Conservation (phyloP, 2,888 invertebrate genomes). For the Didymodactylos carnosus region DNA sequence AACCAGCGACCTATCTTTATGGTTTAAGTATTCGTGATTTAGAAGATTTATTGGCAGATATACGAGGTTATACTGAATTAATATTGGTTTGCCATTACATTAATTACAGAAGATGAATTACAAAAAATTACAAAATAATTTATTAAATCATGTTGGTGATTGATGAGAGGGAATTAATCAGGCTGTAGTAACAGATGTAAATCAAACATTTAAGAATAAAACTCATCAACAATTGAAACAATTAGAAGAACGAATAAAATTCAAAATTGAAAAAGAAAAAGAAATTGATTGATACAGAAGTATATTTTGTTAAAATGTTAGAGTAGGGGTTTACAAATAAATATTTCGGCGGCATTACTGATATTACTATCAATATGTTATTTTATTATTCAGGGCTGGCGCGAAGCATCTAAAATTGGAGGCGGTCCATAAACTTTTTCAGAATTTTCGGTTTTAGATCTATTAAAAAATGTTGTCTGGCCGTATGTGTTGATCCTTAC, state of each 20-base stretch:
- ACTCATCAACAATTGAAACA: slow-evolving; percentile 62
- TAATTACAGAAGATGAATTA: slow-evolving; percentile 77
- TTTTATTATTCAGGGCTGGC: too few relatives aligned
- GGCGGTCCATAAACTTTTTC: too few relatives aligned
- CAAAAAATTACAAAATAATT: slow-evolving; percentile 60
- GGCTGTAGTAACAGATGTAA: slow-evolving; percentile 67
- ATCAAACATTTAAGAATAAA: slow-evolving; percentile 74
- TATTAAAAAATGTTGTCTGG: too few relatives aligned
- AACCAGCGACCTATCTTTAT: slow-evolving; percentile 81
- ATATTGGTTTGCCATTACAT: slow-evolving; percentile 88
- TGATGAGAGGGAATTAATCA: slow-evolving; percentile 64
- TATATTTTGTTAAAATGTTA: too few relatives aligned
- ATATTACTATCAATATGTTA: too few relatives aligned
- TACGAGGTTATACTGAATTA: slow-evolving; percentile 67
- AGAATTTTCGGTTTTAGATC: too few relatives aligned
- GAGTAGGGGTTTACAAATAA: too few relatives aligned
- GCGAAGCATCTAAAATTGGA: too few relatives aligned
- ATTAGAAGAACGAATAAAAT: slow-evolving; percentile 53
- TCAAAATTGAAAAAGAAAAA: slow-evolving; percentile 45
- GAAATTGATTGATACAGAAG: too few relatives aligned
- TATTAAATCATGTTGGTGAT: slow-evolving; percentile 24
- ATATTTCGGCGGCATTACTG: too few relatives aligned
- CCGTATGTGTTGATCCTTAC: too few relatives aligned
- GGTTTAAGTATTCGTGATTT: slow-evolving; percentile 65
- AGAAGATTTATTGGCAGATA: slow-evolving; percentile 85